Base-by-base conservation (phyloP, 2,888 invertebrate species). In the Ophion slaviceki region DNA sequence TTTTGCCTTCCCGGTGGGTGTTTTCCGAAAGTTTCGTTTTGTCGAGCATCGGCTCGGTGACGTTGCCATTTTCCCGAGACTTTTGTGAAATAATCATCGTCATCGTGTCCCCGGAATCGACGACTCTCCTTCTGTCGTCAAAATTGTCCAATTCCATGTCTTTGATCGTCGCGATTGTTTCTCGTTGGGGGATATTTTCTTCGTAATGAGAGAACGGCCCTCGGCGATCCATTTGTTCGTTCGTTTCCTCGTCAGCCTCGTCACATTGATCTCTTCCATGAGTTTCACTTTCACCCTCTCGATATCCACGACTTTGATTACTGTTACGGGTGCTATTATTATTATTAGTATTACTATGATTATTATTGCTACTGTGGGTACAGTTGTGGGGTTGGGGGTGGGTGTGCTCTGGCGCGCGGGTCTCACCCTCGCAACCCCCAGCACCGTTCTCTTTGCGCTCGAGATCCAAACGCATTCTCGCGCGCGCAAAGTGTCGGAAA, bases 1-100 rank as follows among this genome's bases (percentile, higher is more conserved):
- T 92, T 8, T 82, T 88, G 14, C 91, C 93, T 78, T 90, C 89
- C 53, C 85, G 83, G 11, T 32, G 66, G 2, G 17, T 11, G 7
- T 62, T 62, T 1, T 36, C 47, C 47, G 61, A 2, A 10, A 17
- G 68, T 61, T 59, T 59, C 28, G 67, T 45, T 64, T 83, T 86
- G 14, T 83, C 86, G 53, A 87, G 64, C 78, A 88, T 87, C 11
- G 88, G 85, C 36, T 85, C 84, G 40, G 68, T 61, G 17, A 75
- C 45, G 45, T 14, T 76, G 0, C 88, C 86, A 78, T 87, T 87
- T 78, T 88, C 87, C 61, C 72, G 80, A 11, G 74, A 74, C 72
- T 83, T 86, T 40, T 64, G 77, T 20, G 78, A 64, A 61, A 83
- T 53, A 11, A 14, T 70, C 36, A 76, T 80, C 1, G 24, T 53